Conservation (phyloP, 2,113 vertebrate species). For the Indri indri region DNA sequence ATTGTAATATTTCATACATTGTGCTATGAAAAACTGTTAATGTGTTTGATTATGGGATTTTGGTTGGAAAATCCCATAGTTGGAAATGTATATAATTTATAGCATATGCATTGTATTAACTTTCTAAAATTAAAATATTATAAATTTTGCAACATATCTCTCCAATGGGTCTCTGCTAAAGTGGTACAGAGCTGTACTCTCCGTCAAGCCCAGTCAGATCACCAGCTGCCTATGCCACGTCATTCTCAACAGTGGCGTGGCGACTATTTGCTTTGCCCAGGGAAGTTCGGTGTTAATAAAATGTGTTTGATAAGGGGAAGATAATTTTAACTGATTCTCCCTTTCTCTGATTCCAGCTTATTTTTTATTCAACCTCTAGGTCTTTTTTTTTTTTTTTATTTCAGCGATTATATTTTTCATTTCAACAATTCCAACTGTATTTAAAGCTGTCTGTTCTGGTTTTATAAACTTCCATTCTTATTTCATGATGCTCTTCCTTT, state of each 20-base stretch:
- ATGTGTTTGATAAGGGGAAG: constrained; percentile 1
- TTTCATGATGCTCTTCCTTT: background rate
- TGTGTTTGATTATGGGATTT: background rate
- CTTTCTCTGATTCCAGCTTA: background rate
- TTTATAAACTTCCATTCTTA: background rate
- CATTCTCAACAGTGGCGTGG: background rate
- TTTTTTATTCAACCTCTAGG: background rate
- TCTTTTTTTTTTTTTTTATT: background rate
- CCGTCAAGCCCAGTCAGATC: background rate
- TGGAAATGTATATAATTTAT: background rate
- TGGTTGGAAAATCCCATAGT: too few relatives aligned
- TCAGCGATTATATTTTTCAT: background rate
- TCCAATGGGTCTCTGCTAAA: background rate
- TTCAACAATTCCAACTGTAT: background rate
- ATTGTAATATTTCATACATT: background rate
- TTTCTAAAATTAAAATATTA: background rate
- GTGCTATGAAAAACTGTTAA: background rate
- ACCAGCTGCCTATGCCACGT: background rate
- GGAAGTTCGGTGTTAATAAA: background rate
- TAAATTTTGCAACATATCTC: background rate
- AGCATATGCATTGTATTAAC: background rate
- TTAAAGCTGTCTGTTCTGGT: background rate
- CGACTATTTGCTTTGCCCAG: background rate
- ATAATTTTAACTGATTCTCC: background rate
- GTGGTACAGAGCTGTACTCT: background rate